Evolutionary conservation across 2,888 invertebrate genomes (phyloP), one percentile per base, ranked within the genome.

Genomic region (Cylindroiulus punctatus): DNA sequence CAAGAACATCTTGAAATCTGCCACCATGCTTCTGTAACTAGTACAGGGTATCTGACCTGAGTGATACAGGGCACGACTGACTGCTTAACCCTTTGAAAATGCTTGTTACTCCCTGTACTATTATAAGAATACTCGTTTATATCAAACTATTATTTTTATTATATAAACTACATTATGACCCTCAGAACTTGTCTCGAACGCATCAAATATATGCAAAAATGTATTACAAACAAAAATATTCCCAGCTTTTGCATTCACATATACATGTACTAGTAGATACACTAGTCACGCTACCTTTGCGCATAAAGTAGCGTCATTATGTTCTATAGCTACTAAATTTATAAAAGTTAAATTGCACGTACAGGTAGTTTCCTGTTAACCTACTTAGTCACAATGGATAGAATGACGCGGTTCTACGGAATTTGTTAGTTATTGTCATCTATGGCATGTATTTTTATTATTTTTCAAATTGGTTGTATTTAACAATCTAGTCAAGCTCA

Each of bases 361-460:
- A n/a, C n/a, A n/a, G n/a, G n/a, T n/a, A 76, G 76, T 76, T 76
- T 76, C 76, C 76, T 76, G 76, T 76, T 76, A 76, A 76, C 76
- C 76, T 76, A 76, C 76, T 30, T 76, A 12, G 76, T 10, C 30
- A 76, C 76, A 76, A 76, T 76, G 30, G 30, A 76, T 76, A 30
- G 1, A 30, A 76, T 76, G 76, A 26, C 76, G 26, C 22, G 30
- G 22, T 8, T 14, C 26, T 8, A 76, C 14, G 30, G 30, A 76
- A 76, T 76, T 22, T 22, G 7, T 4, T 19, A 57, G 19, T 57
- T 22, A 7, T 57, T 57, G 0, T 76, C 30, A 26, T 76, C 0
- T 4, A 65, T 4, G 22, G 0, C 12, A n/a, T 8, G 19, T 26
- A 65, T 65, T 22, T 65, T 22, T 26, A 65, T 65, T 26, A n/a